Base-by-base conservation (phyloP, 1,140 invertebrate species). In the Copidosoma floridanum region DNA sequence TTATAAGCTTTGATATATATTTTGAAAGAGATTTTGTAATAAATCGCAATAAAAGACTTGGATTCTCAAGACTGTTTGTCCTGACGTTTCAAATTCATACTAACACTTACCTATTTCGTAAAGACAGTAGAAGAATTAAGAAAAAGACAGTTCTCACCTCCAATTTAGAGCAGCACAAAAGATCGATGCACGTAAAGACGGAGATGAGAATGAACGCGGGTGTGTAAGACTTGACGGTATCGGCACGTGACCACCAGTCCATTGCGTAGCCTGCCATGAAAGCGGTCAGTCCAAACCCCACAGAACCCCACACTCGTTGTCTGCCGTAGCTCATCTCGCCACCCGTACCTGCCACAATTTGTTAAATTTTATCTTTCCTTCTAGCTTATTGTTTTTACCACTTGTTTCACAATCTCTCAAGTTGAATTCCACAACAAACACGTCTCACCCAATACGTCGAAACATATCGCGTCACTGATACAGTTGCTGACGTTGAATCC, bases 391-490 rank as follows among this genome's bases (percentile, higher is more conserved):
- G n/a, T n/a, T n/a, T n/a, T n/a, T n/a, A n/a, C n/a, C n/a, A n/a
- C n/a, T n/a, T n/a, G n/a, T n/a, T n/a, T n/a, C n/a, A n/a, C n/a
- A n/a, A n/a, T n/a, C n/a, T n/a, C n/a, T n/a, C n/a, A n/a, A n/a
- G n/a, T n/a, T n/a, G n/a, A n/a, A n/a, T n/a, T n/a, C n/a, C n/a
- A n/a, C n/a, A n/a, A n/a, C n/a, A n/a, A 59, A 65, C 58, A 38
- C 35, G 67, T 12, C 61, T 68, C 73, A 87, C 89, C 89, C 40
- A 92, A 82, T 38, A 91, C 79, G 77, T 91, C 89, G 69, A 91
- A 92, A 75, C 89, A 91, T 51, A 91, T 86, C 21, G 89, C 89
- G 77, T 92, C 90, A 32, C 86, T 89, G 24, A 91, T 86, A 52
- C 86, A 89, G 67, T 90, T 91, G 18, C 83, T 82, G 1, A 92